These are phyloP conservation scores for Seriola quinqueradiata DNA, from an alignment of 2,113 vertebrate species.

Conservation along the genomic window DNA sequence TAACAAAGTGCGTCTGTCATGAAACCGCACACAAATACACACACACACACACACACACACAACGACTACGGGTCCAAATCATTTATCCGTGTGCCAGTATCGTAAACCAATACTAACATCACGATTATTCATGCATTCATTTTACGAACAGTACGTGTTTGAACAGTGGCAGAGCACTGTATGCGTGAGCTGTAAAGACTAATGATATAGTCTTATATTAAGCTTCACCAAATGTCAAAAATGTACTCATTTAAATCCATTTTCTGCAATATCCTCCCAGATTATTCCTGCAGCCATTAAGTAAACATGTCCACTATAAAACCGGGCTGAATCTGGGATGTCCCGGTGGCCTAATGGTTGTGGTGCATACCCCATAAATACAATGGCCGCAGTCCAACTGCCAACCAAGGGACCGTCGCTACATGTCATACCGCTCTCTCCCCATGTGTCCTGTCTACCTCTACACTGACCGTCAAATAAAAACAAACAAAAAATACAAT, in stretches of 20 bases:
- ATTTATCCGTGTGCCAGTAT: not conserved
- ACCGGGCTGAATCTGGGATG: too few species aligned
- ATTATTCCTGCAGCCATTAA: not conserved
- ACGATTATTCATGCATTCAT: not conserved
- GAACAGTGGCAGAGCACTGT: not conserved
- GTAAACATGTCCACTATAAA: too few species aligned
- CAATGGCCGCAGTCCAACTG: too few species aligned
- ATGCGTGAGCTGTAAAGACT: not conserved
- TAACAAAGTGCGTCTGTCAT: slow-evolving; percentile 50
- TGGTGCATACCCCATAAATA: too few species aligned
- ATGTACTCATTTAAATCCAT: not conserved
- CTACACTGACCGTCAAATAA: too few species aligned
- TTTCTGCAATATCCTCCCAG: not conserved
- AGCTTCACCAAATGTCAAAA: not conserved
- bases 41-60: slow-evolving; percentile 6
- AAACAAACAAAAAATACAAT: too few species aligned
- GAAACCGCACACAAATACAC: slow-evolving; percentile 24
- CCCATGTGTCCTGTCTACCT: not conserved
- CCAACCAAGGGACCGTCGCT: too few species aligned
- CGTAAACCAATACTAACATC: not conserved
- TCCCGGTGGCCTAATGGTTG: too few species aligned
- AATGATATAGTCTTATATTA: not conserved
- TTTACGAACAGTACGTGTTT: not conserved
- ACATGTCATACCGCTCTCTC: not conserved
- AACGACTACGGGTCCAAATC: not conserved